Conservation (phyloP, 2,888 invertebrate species). For the Autographa pulchrina region DNA sequence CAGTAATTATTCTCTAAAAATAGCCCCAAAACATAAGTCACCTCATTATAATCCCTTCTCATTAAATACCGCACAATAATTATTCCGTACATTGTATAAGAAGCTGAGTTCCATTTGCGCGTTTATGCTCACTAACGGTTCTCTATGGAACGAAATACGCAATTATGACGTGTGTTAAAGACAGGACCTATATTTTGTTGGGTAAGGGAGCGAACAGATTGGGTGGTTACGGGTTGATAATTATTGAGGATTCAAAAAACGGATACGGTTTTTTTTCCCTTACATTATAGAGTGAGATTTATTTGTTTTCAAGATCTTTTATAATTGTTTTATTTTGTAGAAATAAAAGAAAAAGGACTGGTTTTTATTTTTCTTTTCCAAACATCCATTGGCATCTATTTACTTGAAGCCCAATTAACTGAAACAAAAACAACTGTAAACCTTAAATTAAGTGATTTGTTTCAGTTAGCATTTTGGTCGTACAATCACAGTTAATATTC, state of each 20-base stretch:
- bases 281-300: too few relatives aligned
- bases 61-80: slow-evolving; percentile 38
- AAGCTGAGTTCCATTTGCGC: slow-evolving; percentile 44
- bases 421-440: too few relatives aligned
- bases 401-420: too few relatives aligned
- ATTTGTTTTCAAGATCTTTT: too few relatives aligned
- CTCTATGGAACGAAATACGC: slow-evolving; percentile 51
- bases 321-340: too few relatives aligned
- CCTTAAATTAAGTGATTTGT: too few relatives aligned
- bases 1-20: neutral
- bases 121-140: slow-evolving; percentile 26
- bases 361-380: too few relatives aligned
- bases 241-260: neutral
- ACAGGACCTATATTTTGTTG: slow-evolving; percentile 46
- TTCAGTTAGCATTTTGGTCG: too few relatives aligned
- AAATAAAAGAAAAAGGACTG: too few relatives aligned
- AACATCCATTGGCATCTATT: too few relatives aligned
- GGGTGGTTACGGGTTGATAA: neutral
- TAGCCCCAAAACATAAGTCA: neutral
- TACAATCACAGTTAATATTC: too few relatives aligned
- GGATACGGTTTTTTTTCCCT: too few relatives aligned
- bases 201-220: slow-evolving; percentile 26
- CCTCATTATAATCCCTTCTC: slow-evolving; percentile 28
- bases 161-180: slow-evolving; percentile 56
- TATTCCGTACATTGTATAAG: slow-evolving; percentile 49